These are phyloP conservation scores for Nibea albiflora DNA, from an alignment of 2,113 vertebrate species.

Conservation along the genomic window DNA sequence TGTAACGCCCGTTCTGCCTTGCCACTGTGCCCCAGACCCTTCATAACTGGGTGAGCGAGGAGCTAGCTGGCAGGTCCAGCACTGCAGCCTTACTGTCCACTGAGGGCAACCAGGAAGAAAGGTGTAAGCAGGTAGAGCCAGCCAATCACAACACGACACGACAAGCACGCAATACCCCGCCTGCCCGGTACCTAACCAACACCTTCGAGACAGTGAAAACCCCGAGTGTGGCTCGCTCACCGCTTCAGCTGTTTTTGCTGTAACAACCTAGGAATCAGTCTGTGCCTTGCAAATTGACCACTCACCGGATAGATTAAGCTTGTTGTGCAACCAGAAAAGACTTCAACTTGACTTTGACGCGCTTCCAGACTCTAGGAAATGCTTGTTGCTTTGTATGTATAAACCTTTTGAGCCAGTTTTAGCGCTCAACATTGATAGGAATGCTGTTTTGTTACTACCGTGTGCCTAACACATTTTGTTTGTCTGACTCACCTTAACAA, in stretches of 20 bases:
- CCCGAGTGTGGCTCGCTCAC: conserved; percentile 55
- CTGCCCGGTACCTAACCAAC: conserved; percentile 84
- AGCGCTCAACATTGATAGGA: conserved; percentile 23
- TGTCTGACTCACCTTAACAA: conserved; percentile 66
- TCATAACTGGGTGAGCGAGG: conserved; percentile 93
- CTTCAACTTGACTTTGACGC: conserved; percentile 7
- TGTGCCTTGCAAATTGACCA: conserved; percentile 51
- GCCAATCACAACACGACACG: conserved; percentile 49
- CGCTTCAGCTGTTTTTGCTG: conserved; percentile 52
- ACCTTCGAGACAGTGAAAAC: conserved; percentile 35
- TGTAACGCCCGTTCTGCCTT: conserved; percentile 79
- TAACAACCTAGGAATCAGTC: conserved; percentile 45
- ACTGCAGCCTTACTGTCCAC: conserved; percentile 88
- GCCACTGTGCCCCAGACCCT: conserved; percentile 88
- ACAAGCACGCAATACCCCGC: conserved; percentile 68
- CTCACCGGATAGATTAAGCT: conserved; percentile 40
- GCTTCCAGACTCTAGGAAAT: conserved; percentile 7
- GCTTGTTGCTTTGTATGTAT: conserved; percentile 46
- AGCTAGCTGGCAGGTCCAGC: conserved; percentile 90
- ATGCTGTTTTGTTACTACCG: conserved; percentile 42
- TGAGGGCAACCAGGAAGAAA: conserved; percentile 94
- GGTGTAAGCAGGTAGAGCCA: conserved; percentile 96
- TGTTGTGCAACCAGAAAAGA: conserved; percentile 45
- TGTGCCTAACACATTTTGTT: conserved; percentile 65
- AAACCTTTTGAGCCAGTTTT: not conserved